These are phyloP conservation scores for Vanessa atalanta DNA, from an alignment of 1,140 invertebrate genomes.

Conservation along the genomic window DNA sequence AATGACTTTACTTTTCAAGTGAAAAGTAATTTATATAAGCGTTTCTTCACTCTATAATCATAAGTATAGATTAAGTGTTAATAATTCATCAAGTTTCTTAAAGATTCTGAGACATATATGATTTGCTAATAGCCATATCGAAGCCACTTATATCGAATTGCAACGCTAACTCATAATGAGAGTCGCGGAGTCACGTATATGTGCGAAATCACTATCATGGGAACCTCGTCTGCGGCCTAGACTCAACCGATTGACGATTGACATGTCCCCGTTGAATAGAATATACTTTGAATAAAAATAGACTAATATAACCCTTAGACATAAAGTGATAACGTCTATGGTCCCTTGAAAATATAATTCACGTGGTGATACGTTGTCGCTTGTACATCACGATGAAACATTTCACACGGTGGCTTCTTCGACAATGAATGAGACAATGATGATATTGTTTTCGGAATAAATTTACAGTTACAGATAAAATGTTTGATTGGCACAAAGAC, in stretches of 20 bases:
- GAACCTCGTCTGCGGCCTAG: slow-evolving; percentile 46
- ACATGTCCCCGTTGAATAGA: slow-evolving; percentile 49
- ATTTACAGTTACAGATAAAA: slow-evolving; percentile 33
- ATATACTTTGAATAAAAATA: slow-evolving; percentile 11
- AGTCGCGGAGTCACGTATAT: slow-evolving; percentile 53
- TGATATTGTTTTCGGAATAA: slow-evolving; percentile 42
- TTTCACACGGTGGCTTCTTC: slow-evolving; percentile 61
- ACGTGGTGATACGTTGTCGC: background rate
- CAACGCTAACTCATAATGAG: slow-evolving; percentile 24
- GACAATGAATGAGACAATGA: slow-evolving; percentile 37
- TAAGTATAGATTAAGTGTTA: background rate
- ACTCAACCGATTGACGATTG: slow-evolving; percentile 58
- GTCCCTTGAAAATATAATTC: background rate
- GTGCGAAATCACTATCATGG: slow-evolving; percentile 62
- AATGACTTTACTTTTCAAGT: no score
- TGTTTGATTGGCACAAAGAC: slow-evolving; percentile 15
- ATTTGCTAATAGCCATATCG: background rate
- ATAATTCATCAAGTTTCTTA: background rate
- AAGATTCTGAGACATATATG: background rate
- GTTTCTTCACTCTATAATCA: no score
- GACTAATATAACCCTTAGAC: background rate
- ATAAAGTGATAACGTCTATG: background rate
- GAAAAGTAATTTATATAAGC: no score
- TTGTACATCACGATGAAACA: slow-evolving; percentile 55
- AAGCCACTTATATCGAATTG: slow-evolving; percentile 21